These are phyloP conservation scores for Gari tellinella DNA, from an alignment of 2,888 invertebrate genomes.

Conservation along the genomic window DNA sequence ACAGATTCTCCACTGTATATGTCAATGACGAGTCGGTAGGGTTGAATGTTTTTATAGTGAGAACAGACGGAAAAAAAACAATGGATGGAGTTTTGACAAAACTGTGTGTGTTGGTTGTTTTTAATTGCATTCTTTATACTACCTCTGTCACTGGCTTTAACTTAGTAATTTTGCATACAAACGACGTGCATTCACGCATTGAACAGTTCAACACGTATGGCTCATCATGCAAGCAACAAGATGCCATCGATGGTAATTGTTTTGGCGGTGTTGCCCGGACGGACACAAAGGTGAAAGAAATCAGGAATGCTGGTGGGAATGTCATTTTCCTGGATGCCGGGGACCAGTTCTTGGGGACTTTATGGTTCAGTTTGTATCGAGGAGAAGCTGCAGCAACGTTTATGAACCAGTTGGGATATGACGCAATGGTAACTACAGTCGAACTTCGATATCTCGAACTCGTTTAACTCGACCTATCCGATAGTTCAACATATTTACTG, in stretches of 20 bases:
- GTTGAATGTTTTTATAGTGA: too few relatives aligned
- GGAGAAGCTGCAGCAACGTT: conserved; percentile 31
- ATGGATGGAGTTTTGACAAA: too few relatives aligned
- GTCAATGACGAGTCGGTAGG: too few relatives aligned
- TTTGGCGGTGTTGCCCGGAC: conserved; percentile 61
- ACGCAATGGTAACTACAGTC: too few relatives aligned
- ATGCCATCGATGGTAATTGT: conserved; percentile 80
- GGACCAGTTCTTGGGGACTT: conserved; percentile 95
- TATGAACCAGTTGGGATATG: conserved; percentile 38
- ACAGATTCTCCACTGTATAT: too few relatives aligned
- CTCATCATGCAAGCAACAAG: conserved; percentile 85
- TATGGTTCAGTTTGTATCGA: conserved; percentile 89
- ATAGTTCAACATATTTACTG: too few relatives aligned
- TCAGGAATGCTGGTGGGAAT: conserved; percentile 78
- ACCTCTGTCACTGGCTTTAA: conserved; percentile 86
- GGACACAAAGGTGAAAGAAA: conserved; percentile 52
- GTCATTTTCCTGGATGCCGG: conserved; percentile 95
- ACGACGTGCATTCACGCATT: conserved; percentile 95
- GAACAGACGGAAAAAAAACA: too few relatives aligned
- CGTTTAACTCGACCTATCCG: too few relatives aligned
- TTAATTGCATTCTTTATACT: too few relatives aligned
- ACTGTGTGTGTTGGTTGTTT: too few relatives aligned
- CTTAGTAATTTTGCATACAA: conserved; percentile 93
- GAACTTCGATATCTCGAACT: too few relatives aligned
- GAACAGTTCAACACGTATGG: conserved; percentile 91